A percentile compares a stretch with the other conserved stretches of the same genome.
Evolutionary conservation across 1,140 invertebrate genomes (phyloP).

Genomic region (Triops longicaudatus): DNA sequence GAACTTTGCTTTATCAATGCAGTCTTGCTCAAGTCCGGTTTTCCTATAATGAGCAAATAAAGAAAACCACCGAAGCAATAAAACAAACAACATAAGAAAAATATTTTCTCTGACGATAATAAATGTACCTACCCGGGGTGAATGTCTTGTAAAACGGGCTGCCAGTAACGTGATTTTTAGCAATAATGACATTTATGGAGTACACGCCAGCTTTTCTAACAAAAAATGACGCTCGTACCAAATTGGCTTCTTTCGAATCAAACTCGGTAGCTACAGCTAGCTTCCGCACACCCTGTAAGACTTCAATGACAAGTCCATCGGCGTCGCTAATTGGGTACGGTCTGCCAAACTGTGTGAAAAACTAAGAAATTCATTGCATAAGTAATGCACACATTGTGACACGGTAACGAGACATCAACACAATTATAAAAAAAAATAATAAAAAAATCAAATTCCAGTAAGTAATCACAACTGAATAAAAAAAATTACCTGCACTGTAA

Average conservation of each 20-base stretch:
- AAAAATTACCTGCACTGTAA: constrained; percentile 59
- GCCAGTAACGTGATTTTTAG: constrained; percentile 54
- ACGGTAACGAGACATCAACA: no score
- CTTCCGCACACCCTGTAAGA: constrained; percentile 70
- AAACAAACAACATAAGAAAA: background rate
- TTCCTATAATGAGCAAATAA: constrained; percentile 48
- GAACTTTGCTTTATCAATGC: constrained; percentile 76
- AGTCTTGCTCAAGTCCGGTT: constrained; percentile 72
- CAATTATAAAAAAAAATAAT: no score
- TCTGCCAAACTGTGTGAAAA: constrained; percentile 83
- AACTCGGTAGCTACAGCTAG: constrained; percentile 74
- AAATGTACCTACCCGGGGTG: constrained; percentile 10
- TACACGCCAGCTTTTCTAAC: constrained; percentile 82
- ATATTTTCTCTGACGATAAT: background rate
- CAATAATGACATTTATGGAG: constrained; percentile 72
- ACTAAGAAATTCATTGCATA: constrained; percentile 44
- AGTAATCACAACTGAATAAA: no score
- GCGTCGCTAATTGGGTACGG: constrained; percentile 86
- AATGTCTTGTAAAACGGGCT: constrained; percentile 54
- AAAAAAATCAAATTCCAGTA: no score
- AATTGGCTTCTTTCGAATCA: constrained; percentile 71
- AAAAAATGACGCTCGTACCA: constrained; percentile 79
- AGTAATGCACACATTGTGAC: background rate
- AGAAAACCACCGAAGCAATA: no score
- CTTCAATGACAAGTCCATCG: constrained; percentile 75